Evolutionary conservation across 2,888 invertebrate species (phyloP), one percentile per base, ranked within the genome.

Genomic region (Boloria euphrosyne): DNA sequence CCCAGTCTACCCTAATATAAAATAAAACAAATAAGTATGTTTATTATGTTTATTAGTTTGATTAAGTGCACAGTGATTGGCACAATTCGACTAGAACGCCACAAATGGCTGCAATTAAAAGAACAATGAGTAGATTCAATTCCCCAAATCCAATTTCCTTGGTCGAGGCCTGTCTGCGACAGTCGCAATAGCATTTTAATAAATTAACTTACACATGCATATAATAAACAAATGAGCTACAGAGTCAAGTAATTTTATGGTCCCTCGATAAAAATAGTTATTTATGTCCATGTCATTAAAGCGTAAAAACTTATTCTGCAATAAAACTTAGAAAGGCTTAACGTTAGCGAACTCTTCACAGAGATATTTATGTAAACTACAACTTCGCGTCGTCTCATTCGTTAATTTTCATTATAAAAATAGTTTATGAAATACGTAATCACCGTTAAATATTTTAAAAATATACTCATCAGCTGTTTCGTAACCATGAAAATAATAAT

Each of bases 81-180:
- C 91, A 89, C 77, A 86, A 89, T 90, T 91, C 89, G 78, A 76
- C 83, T 87, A 89, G 89, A 92, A 91, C 91, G 89, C 82, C 83
- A 82, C 85, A 89, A 90, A 90, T 88, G 88, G 85, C 87, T 83
- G 86, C 90, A 90, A 90, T 91, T 90, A 92, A 89, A 90, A 90
- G 88, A 91, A 91, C 92, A 92, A 91, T 89, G 89, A 89, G 85
- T 82, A 85, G 85, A 90, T 90, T 91, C 90, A 90, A 90, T 91
- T 89, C 88, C 86, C 87, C 83, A 90, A 92, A 90, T 88, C 87
- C 84, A 90, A 92, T 91, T 91, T 91, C 90, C 91, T 89, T 80
- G 81, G 78, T 78, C 78, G 78, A 80, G 81, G 86, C 81, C 86
- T 86, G 84, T 85, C 84, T 85, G 87, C 84, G 85, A 87, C 85